phyloP scores from a whole-genome alignment of 2,797 vertebrate species.

The Alca torda region DNA sequence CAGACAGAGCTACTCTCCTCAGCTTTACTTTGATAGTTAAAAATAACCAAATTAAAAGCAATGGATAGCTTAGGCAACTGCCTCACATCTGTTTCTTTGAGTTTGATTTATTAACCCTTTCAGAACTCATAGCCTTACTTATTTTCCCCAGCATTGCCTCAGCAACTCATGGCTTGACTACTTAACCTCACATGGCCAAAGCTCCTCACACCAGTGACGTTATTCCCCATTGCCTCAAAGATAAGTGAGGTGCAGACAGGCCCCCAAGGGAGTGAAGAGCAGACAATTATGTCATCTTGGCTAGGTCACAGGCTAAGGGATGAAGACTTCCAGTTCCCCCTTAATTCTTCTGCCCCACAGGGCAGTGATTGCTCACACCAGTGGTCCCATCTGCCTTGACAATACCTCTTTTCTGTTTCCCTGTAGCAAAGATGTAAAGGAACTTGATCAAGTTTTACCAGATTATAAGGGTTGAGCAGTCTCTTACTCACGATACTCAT shows the following conservation, averaged over 20 bases:
- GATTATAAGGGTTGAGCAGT: neutral
- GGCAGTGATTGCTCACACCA: neutral
- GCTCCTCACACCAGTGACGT: fast-evolving
- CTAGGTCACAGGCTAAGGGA: neutral
- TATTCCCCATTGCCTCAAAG: neutral
- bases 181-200: neutral
- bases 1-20: neutral
- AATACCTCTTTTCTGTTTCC: neutral
- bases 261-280: neutral
- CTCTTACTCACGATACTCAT: neutral
- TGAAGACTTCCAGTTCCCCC: neutral
- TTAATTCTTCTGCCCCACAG: neutral
- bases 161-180: neutral
- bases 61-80: neutral
- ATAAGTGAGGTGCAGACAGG: neutral
- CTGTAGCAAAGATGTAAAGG: neutral
- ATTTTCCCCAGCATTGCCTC: neutral
- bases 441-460: neutral
- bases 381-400: neutral
- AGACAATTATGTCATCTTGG: neutral
- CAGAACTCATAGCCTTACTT: neutral
- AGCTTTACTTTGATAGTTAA: neutral
- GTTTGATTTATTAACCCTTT: neutral
- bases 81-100: neutral
- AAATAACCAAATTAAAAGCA: neutral